Evolutionary conservation across 2,113 vertebrate genomes (phyloP), one percentile per base, ranked within the genome.

Genomic region (Aegithalos caudatus): DNA sequence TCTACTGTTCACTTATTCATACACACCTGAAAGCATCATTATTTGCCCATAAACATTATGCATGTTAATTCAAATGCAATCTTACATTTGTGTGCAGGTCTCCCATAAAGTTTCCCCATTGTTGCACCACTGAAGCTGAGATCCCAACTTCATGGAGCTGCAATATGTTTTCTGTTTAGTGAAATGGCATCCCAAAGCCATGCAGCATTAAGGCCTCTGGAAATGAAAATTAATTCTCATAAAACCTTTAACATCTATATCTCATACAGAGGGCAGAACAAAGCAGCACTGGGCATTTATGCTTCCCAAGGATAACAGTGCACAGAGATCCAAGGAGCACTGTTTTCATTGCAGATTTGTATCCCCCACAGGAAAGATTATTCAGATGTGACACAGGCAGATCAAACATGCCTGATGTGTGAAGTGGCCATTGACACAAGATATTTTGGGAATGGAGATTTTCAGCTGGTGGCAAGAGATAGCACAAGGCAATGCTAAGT

Each of bases 321-420:
- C 58, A 82, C 0, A 1, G 12, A 50, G 57, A 44, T 35, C 33
- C 70, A 47, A 50, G 73, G 24, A 84, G 15, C 0, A 0, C 29
- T 40, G 31, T 31, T 86, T 57, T 56, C 76, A 38, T 1, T 31
- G 56, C 65, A 74, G 80, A 77, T 58, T 58, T 77, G 37, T 12
- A 64, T 57, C 33, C 57, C 73, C 19, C 61, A 3, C 57, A 38
- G 57, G 67, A 77, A n/a, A 82, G 45, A 77, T 78, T 23, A 72
- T 47, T 66, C 86, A 60, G 38, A 56, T 83, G 42, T 78, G 76
- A 54, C 50, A 23, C 16, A 9, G n/a, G 81, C 88, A 92, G 56
- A 78, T 71, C 72, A 80, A 86, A 69, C 7, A 33, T 12, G 71
- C 44, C 54, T 48, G 7, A 37, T 23, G 56, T 51, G 60, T 35